Conservation (phyloP, 1,140 invertebrate genomes). For the Pogonomyrmex californicus region DNA sequence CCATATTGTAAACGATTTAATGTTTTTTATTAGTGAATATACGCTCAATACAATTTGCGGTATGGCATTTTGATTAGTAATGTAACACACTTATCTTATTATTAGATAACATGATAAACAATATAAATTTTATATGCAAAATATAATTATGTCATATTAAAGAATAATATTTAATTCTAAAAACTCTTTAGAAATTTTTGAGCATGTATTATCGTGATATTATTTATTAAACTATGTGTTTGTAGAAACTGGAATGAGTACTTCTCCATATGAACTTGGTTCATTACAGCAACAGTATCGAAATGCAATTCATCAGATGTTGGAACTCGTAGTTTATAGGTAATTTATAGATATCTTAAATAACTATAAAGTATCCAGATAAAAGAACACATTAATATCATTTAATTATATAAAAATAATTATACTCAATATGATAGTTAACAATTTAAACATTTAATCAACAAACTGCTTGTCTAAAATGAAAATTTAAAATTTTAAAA, state of each 20-base stretch:
- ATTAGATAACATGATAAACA: neutral
- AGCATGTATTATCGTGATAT: neutral
- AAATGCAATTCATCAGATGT: conserved; percentile 80
- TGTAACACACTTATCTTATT: no score
- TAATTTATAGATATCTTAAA: neutral
- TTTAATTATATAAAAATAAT: neutral
- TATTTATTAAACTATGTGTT: neutral
- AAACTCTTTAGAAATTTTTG: neutral
- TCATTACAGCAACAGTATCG: conserved; percentile 89
- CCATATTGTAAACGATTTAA: conserved; percentile 86
- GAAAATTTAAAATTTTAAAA: no score
- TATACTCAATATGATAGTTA: no score
- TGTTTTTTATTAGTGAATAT: conserved; percentile 91
- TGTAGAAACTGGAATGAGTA: conserved; percentile 94
- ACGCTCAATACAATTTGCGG: conserved; percentile 80
- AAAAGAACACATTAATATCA: no score
- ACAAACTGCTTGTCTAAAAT: no score
- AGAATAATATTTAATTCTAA: neutral
- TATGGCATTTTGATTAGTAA: conserved; percentile 77
- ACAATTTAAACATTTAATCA: no score
- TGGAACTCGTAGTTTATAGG: neutral
- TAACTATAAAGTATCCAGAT: no score
- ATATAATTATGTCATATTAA: neutral
- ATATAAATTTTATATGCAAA: neutral
- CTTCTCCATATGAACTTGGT: conserved; percentile 89